These are phyloP conservation scores for Telmatherina bonti DNA, from an alignment of 2,797 vertebrate species.

Conservation along the genomic window DNA sequence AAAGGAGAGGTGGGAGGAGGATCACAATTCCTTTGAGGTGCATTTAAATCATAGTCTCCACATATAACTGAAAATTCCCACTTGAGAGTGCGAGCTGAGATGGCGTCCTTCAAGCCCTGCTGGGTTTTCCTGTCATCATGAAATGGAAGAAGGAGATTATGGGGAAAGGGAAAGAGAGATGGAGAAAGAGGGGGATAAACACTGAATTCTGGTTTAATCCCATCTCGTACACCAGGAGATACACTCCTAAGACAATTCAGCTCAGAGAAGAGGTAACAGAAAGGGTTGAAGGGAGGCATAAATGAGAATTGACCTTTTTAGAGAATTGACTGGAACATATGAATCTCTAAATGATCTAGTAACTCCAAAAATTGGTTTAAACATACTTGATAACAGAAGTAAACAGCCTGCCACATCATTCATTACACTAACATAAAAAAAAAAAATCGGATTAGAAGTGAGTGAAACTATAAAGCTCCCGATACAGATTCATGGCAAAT, in stretches of 20 bases:
- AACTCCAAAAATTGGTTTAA: constrained; percentile 15
- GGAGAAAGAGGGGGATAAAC: constrained; percentile 66
- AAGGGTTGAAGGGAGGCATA: constrained; percentile 39
- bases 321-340: constrained; percentile 18
- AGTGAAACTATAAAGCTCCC: neutral
- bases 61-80: constrained; percentile 76
- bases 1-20: constrained; percentile 53
- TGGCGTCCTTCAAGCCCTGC: constrained; percentile 84
- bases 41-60: constrained; percentile 79
- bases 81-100: constrained; percentile 71
- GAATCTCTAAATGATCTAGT: neutral
- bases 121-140: constrained; percentile 79
- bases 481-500: constrained; percentile 7
- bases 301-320: constrained; percentile 29
- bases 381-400: constrained; percentile 25
- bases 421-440: neutral
- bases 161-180: constrained; percentile 60
- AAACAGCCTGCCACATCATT: constrained; percentile 7
- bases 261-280: constrained; percentile 48
- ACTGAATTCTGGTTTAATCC: constrained; percentile 81
- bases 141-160: constrained; percentile 80
- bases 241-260: constrained; percentile 66
- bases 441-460: constrained; percentile 1
- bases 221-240: constrained; percentile 73
- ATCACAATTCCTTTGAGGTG: constrained; percentile 72